A percentile compares a stretch with the other conserved stretches of the same genome.
These are phyloP conservation scores for Coracopsis vasa DNA, from an alignment of 2,113 vertebrate species.

Conservation along the genomic window DNA sequence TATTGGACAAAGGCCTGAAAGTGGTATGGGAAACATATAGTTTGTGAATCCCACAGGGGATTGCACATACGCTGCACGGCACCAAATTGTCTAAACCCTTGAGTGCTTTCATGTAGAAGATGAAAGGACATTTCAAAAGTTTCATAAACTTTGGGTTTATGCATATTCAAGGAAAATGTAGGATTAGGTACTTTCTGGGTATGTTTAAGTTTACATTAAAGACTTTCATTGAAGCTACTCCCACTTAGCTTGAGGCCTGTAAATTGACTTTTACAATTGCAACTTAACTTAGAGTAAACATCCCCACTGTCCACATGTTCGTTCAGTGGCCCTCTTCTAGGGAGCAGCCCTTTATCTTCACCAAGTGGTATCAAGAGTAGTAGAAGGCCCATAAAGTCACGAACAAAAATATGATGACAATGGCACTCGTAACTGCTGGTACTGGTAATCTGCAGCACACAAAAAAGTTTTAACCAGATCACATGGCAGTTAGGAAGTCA, in stretches of 20 bases:
- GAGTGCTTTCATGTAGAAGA: not conserved
- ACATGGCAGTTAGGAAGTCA: not conserved
- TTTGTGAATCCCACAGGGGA: not conserved
- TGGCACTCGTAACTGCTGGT: not conserved
- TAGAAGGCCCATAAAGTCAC: not conserved
- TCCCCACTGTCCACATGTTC: not conserved
- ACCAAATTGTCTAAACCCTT: not conserved
- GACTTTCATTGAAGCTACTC: not conserved
- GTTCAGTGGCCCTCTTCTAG: not conserved
- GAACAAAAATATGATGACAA: not conserved
- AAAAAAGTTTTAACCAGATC: not conserved
- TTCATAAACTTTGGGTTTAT: not conserved
- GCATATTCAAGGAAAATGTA: not conserved
- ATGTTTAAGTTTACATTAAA: not conserved
- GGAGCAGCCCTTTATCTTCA: not conserved
- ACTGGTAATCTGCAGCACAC: not conserved
- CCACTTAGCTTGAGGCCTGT: not conserved
- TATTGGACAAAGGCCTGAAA: not conserved
- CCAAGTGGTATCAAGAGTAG: not conserved
- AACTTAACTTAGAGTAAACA: not conserved
- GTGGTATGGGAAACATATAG: fast-evolving
- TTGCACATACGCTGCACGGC: not conserved
- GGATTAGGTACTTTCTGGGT: fast-evolving
- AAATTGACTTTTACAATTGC: not conserved
- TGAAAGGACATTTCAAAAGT: not conserved